Evolutionary conservation across 2,888 invertebrate species (phyloP), one percentile per base, ranked within the genome.

Genomic region (Cerceris ruficornis): DNA sequence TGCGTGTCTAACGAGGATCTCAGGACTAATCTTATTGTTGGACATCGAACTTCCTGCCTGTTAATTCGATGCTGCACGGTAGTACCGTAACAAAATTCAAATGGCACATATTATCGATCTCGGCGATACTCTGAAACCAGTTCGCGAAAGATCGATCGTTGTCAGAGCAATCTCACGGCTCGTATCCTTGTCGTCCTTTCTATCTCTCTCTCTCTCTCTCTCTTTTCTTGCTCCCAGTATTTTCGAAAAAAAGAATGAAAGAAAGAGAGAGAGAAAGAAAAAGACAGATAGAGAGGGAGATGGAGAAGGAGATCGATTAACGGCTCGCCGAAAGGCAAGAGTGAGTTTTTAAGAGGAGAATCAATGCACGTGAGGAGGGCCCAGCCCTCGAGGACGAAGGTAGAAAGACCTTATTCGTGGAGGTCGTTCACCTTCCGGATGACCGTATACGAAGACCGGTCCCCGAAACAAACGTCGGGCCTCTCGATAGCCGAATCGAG

Each of bases 381-480:
- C 17, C 60, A 61, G 68, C 67, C 68, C 70, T 71, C 61, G 58
- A 62, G 69, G 55, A 64, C 55, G 46, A 54, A 68, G 72, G 58
- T 50, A 62, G 61, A 52, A 62, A 69, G 66, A 61, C 67, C 62
- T 67, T 72, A 62, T 62, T 72, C 69, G 55, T 65, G n/a, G 58
- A 46, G 78, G 75, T 80, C 78, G 69, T 80, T 80, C 75, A 80
- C 78, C 80, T 78, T 75, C 69, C 75, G 71, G 61, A 71, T 62
- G 71, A 71, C 68, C 71, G 71, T 79, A 17, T 28, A 28, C 59
- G 52, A 64, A 60, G 80, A 80, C 80, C 75, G 80, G 80, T 78
- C 70, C 28, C 58, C 65, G 46, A 75, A 78, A 67, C 52, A 39
- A 17, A 54, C 57, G 50, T 52, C 55, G 52, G 41, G 69, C 59